Base-by-base conservation (phyloP, 1,140 invertebrate species). In the Temnothorax longispinosus region DNA sequence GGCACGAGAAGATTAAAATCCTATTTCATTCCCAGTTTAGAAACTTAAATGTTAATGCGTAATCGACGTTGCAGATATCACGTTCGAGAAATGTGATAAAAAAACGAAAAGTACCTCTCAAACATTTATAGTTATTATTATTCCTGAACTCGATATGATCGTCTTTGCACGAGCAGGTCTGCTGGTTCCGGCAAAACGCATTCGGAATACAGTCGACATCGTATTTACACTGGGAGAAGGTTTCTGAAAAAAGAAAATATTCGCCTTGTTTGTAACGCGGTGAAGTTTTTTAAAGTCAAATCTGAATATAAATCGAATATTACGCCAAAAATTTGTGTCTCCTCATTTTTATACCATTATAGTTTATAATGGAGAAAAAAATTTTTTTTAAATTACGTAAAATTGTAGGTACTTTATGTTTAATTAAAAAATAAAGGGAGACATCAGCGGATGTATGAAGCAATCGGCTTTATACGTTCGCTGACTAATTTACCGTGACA, bases 161-260 rank as follows among this genome's bases (percentile, higher is more conserved):
- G 0, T 91, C 86, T 78, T 91, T 93, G 87, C 93, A 94, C 15
- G 87, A 62, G 56, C 93, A 94, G 21, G 89, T 91, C 41, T 90
- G 64, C 7, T 90, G 88, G 52, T 91, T 89, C 80, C 74, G 87
- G 60, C 93, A 94, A 56, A 90, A 93, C 3, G 93, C 93, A 38
- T 94, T 93, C 27, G 89, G 76, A 38, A 91, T 89, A 71, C 93
- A 94, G 13, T 94, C 92, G 44, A 13, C 87, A 65, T 93, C 92
- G 82, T 92, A 93, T 15, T 69, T 85, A 77, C 93, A 94, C 18
- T 58, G 56, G 3, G 86, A 86, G 44, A 92, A 71, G n/a, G 89
- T 93, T 52, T 91, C 92, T 94, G 88, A 21, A 93, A 90, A 76
- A 78, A 35, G 35, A 54, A 60, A 32, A 60, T 27, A 32, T 65